Conservation (phyloP, 2,797 vertebrate species). For the Percopsis omiscomaycus region DNA sequence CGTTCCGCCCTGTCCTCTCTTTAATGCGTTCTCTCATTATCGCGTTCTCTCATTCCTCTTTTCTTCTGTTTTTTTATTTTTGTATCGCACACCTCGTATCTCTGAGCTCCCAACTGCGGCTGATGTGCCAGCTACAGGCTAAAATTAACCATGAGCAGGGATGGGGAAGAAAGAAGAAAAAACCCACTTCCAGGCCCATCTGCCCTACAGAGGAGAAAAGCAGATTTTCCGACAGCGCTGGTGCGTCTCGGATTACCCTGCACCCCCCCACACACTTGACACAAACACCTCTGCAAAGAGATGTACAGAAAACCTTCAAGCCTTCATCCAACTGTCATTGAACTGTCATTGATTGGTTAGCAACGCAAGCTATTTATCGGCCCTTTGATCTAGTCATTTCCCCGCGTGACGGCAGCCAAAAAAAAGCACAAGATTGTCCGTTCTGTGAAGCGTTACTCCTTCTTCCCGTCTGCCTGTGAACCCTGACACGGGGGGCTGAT, state of each 20-base stretch:
- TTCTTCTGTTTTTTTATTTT: neutral
- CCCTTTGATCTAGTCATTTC: constrained; percentile 68
- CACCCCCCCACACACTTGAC: constrained; percentile 8
- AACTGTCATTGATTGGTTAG: constrained; percentile 42
- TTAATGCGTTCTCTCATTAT: no score
- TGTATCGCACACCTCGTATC: constrained; percentile 29
- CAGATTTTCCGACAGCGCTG: constrained; percentile 40
- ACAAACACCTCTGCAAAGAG: neutral
- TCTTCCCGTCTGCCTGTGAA: neutral
- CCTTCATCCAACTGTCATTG: neutral
- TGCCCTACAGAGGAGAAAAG: constrained; percentile 33
- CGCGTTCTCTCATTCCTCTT: neutral
- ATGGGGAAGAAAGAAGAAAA: constrained; percentile 43
- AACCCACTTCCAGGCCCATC: constrained; percentile 55
- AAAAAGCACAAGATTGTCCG: constrained; percentile 32
- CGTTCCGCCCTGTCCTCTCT: neutral
- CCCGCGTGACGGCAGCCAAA: constrained; percentile 28
- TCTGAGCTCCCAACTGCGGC: constrained; percentile 61
- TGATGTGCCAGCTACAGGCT: constrained; percentile 60
- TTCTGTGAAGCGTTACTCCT: constrained; percentile 30
- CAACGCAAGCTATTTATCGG: constrained; percentile 18
- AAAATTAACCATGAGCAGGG: constrained; percentile 68
- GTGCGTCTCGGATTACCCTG: constrained; percentile 40
- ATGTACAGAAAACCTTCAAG: constrained; percentile 24
- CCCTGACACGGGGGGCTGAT: constrained; percentile 41